These are phyloP conservation scores for Acromyrmex heyeri DNA, from an alignment of 1,140 invertebrate genomes.

Conservation along the genomic window DNA sequence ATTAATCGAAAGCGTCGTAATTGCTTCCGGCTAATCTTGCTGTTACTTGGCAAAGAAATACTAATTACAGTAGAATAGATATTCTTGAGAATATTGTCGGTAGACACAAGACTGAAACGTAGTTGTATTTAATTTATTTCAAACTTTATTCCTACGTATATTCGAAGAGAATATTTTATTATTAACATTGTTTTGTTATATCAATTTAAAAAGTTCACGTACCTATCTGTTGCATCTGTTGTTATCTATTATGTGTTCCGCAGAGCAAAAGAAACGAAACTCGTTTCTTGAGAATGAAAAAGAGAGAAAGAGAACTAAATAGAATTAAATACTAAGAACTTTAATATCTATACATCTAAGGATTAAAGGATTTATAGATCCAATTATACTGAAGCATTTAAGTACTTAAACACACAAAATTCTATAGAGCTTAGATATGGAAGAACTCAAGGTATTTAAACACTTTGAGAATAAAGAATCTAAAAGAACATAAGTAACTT, in stretches of 20 bases:
- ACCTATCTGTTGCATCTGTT: neutral
- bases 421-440: neutral
- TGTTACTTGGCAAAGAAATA: constrained; percentile 55
- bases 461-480: neutral
- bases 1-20: constrained; percentile 71
- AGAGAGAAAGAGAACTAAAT: neutral
- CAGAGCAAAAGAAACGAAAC: neutral
- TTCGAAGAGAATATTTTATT: neutral
- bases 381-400: constrained; percentile 15
- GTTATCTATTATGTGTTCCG: neutral
- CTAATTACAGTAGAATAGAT: constrained; percentile 25
- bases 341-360: neutral
- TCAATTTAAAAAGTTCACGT: neutral
- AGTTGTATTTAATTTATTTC: neutral
- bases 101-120: neutral
- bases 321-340: constrained; percentile 9
- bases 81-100: neutral
- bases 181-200: neutral
- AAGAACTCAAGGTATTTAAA: constrained; percentile 16
- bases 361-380: constrained; percentile 30
- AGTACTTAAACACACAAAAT: neutral
- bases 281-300: neutral
- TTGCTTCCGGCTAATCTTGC: constrained; percentile 71
- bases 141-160: neutral
- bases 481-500: neutral